Percentiles rank a stretch among this genome's conserved stretches.
phyloP scores from a whole-genome alignment of 2,113 vertebrate genomes.

The Mystacornis crossleyi region DNA sequence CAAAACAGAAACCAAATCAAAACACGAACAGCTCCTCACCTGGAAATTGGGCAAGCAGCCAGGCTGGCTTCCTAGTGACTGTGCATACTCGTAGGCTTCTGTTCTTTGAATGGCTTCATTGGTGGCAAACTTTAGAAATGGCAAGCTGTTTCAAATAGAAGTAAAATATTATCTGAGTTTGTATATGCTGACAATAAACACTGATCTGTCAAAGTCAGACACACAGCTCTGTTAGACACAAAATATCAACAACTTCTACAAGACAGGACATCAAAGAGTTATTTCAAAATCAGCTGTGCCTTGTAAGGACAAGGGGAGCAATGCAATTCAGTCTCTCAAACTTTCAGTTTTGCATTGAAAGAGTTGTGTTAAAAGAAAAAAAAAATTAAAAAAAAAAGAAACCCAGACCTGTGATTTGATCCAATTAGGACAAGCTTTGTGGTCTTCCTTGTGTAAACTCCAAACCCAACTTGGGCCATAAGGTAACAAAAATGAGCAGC shows the following conservation, averaged over 20 bases:
- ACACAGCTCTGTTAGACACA: background rate
- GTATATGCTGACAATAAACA: background rate
- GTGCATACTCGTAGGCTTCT: conserved; percentile 94
- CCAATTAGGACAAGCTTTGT: conserved; percentile 95
- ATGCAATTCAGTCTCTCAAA: background rate
- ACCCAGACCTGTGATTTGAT: conserved; percentile 90
- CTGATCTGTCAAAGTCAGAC: background rate
- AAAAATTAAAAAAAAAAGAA: background rate
- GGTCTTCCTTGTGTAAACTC: conserved; percentile 92
- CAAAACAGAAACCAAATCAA: background rate
- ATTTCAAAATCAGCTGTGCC: background rate
- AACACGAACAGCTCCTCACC: conserved; percentile 64
- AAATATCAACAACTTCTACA: background rate
- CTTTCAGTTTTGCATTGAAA: background rate
- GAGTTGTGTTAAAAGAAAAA: background rate
- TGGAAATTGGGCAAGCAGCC: conserved; percentile 90
- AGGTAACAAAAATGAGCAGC: conserved; percentile 97
- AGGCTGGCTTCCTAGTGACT: conserved; percentile 87
- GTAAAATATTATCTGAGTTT: background rate
- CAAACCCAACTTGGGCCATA: conserved; percentile 94
- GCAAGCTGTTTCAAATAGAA: conserved; percentile 73
- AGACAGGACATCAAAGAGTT: background rate
- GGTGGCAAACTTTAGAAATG: conserved; percentile 88
- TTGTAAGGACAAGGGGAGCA: background rate
- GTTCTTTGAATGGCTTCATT: conserved; percentile 96